A percentile compares a stretch with the other conserved stretches of the same genome.
phyloP scores from a whole-genome alignment of 2,113 vertebrate species.

The Ancistrus triradiatus region DNA sequence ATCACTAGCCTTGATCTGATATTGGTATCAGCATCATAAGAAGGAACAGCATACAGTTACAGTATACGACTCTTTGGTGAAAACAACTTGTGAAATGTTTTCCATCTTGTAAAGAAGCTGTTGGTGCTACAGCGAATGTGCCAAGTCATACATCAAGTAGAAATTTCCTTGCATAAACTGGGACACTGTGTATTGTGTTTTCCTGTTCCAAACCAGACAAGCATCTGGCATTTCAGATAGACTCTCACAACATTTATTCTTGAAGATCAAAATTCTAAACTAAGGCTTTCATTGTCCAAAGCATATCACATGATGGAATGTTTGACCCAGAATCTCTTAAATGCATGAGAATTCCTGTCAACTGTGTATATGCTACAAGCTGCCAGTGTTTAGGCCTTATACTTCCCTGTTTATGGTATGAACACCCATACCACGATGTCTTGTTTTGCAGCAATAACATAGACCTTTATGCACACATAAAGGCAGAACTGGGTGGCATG shows the following conservation, averaged over 20 bases:
- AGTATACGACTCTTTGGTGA: not conserved
- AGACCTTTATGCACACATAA: not conserved
- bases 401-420: slow-evolving; percentile 23
- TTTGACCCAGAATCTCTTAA: not conserved
- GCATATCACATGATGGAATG: not conserved
- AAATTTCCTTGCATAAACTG: not conserved
- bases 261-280: not conserved
- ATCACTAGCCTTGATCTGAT: no score
- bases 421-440: not conserved
- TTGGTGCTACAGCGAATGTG: not conserved
- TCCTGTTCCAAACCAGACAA: not conserved
- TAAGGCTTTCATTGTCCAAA: not conserved
- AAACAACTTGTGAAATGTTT: not conserved
- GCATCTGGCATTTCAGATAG: not conserved
- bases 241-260: no score
- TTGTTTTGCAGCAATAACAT: not conserved
- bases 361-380: not conserved
- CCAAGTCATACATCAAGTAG: slow-evolving; percentile 20
- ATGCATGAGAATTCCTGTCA: not conserved
- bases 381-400: not conserved
- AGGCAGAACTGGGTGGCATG: not conserved
- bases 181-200: not conserved
- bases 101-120: not conserved
- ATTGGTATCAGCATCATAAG: not conserved
- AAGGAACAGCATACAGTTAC: not conserved